These are phyloP conservation scores for Stylophora pistillata DNA, from an alignment of 64 coral and sea anemone species.

Conservation along the genomic window DNA sequence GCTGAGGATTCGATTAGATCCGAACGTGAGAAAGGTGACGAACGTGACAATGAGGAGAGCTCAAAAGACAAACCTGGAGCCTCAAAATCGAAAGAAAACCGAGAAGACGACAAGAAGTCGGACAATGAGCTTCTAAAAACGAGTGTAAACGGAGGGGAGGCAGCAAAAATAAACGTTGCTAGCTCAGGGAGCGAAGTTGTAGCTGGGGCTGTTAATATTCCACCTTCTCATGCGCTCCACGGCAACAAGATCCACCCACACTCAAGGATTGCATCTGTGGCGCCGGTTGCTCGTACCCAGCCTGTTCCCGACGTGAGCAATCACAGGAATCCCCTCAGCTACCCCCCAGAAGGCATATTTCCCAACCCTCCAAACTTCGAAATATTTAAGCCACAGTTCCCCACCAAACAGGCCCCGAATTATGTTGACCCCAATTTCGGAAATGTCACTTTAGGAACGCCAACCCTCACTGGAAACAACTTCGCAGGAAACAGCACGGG, in stretches of 20 bases:
- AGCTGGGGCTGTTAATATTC: neutral
- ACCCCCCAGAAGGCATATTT: constrained; percentile 19
- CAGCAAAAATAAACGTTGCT: neutral
- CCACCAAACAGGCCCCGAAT: neutral
- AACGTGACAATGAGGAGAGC: neutral
- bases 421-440: neutral
- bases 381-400: constrained; percentile 17
- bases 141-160: neutral
- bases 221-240: neutral
- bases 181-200: neutral
- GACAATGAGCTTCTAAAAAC: neutral
- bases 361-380: constrained; percentile 22
- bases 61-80: neutral
- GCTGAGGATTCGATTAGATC: neutral
- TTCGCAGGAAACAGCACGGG: neutral
- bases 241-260: constrained; percentile 37
- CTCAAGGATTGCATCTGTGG: constrained; percentile 27
- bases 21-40: neutral
- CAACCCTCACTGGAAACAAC: constrained; percentile 23
- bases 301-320: neutral
- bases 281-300: constrained; percentile 19
- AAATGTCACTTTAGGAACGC: neutral
- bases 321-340: neutral
- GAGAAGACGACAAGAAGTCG: neutral
- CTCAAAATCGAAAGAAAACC: neutral